Conservation (phyloP, 2,113 vertebrate genomes). For the rabbit (Oryctolagus cuniculus) region DNA sequence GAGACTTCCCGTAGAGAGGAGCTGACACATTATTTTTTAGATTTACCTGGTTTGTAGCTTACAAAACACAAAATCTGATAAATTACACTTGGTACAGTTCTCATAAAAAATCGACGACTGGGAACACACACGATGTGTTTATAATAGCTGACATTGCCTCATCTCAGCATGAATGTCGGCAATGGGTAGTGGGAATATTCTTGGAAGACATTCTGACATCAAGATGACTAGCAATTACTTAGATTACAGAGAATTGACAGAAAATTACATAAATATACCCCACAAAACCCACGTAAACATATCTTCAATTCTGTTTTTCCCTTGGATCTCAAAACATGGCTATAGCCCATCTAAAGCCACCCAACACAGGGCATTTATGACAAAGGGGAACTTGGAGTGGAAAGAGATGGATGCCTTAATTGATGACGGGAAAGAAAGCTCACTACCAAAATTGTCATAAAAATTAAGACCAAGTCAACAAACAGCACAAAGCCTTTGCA, state of each 20-base stretch:
- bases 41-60: too few relatives aligned
- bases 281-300: neutral
- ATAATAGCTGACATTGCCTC: neutral
- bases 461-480: neutral
- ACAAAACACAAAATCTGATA: neutral
- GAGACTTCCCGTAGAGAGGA: too few relatives aligned
- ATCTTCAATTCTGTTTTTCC: neutral
- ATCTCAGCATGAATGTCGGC: neutral
- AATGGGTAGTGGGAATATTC: neutral
- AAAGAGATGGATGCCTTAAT: neutral
- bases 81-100: neutral
- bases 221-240: neutral
- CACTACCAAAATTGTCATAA: neutral
- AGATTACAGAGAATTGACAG: neutral
- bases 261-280: neutral
- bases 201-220: neutral
- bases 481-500: neutral
- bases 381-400: neutral
- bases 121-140: neutral
- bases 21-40: too few relatives aligned
- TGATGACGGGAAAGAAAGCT: neutral
- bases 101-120: neutral
- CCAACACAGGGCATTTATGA: neutral
- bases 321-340: neutral
- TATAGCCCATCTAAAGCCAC: neutral